Evolutionary conservation across 2,888 invertebrate genomes (phyloP), one percentile per base, ranked within the genome.

Genomic region (Hypolimnas misippus): DNA sequence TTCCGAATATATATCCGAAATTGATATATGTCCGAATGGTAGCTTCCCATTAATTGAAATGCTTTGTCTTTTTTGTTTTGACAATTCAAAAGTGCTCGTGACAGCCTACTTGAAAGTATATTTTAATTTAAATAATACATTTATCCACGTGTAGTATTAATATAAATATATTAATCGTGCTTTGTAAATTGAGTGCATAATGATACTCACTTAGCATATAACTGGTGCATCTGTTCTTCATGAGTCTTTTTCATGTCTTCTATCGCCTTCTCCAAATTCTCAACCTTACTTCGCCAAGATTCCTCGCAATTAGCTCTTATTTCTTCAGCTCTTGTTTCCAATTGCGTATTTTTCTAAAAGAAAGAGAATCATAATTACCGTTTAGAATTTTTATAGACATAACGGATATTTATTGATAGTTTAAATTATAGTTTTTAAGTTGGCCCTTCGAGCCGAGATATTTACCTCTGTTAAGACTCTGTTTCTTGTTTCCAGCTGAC

Each of bases 151-250:
- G n/a, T n/a, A n/a, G n/a, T n/a, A n/a, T n/a, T n/a, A n/a, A n/a
- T n/a, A n/a, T n/a, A n/a, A n/a, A n/a, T n/a, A n/a, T n/a, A n/a
- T n/a, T n/a, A n/a, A n/a, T n/a, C n/a, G n/a, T n/a, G n/a, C n/a
- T n/a, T n/a, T n/a, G n/a, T n/a, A n/a, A n/a, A n/a, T n/a, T n/a
- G n/a, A n/a, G n/a, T n/a, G n/a, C n/a, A n/a, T n/a, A n/a, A n/a
- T n/a, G n/a, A n/a, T 19, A 52, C 78, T 79, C 76, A 96, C 96
- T 96, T 95, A 76, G 96, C 95, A 77, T 96, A 96, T 0, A 97
- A 93, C 81, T 95, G 95, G 68, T 96, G 95, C 90, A 97, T 94
- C 80, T 96, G 95, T 73, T 94, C 94, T 71, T 97, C 96, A 75
- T 95, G 94, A 12, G 93, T 93, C 57, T 84, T 91, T 82, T 92